Percentiles rank a stretch among this genome's conserved stretches.
Conservation (phyloP, 37 sponge, comb jelly and placozoan genomes). For the Cladorhizidae sp. region DNA sequence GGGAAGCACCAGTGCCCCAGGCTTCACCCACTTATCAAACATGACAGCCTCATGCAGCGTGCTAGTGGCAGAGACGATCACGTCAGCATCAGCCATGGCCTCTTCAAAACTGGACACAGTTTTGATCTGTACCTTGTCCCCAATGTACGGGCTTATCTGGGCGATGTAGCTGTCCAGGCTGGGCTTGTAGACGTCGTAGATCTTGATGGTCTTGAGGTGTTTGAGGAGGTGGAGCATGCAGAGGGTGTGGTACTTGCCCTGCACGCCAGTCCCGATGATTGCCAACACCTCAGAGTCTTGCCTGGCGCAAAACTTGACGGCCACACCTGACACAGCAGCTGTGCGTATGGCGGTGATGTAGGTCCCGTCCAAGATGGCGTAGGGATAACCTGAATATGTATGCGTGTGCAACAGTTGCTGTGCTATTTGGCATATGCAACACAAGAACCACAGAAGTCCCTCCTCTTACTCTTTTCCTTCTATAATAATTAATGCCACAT, state of each 20-base stretch:
- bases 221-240: slow-evolving; percentile 4
- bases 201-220: slow-evolving; percentile 9
- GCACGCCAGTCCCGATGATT: slow-evolving; percentile 38
- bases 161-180: slow-evolving; percentile 7
- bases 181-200: slow-evolving; percentile 25
- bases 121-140: slow-evolving; percentile 4
- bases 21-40: slow-evolving; percentile 43
- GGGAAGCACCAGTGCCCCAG: slow-evolving; percentile 33
- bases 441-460: neutral
- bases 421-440: neutral
- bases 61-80: slow-evolving; percentile 26
- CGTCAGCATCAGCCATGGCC: slow-evolving; percentile 25
- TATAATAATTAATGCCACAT: neutral
- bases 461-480: neutral
- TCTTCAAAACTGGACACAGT: neutral
- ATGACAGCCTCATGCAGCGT: slow-evolving; percentile 16
- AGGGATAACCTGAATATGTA: slow-evolving; percentile 9
- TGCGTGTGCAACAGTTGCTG: neutral
- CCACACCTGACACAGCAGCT: slow-evolving; percentile 35
- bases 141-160: neutral
- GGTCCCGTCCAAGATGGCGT: slow-evolving; percentile 40
- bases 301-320: slow-evolving; percentile 6
- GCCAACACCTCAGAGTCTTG: slow-evolving; percentile 30
- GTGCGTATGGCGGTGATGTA: slow-evolving; percentile 49
- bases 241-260: slow-evolving; percentile 42